A percentile compares a stretch with the other conserved stretches of the same genome.
Conservation (phyloP, 2,113 vertebrate genomes). For the Phrynosoma platyrhinos region DNA sequence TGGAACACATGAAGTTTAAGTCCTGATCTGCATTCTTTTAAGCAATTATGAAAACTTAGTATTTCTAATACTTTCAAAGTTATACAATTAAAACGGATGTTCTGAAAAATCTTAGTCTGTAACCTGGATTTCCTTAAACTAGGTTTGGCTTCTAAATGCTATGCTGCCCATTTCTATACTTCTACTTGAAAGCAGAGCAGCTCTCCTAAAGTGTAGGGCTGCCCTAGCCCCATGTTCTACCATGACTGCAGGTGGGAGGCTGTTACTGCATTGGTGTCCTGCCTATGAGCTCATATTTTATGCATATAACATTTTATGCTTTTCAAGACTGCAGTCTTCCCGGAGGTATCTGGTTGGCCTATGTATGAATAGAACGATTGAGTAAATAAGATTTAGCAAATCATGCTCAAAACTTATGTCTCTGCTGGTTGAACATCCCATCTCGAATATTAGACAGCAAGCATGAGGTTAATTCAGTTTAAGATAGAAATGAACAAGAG, state of each 20-base stretch:
- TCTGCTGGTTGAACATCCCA: neutral
- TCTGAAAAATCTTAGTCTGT: neutral
- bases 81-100: slow-evolving; percentile 14
- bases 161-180: neutral
- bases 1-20: neutral
- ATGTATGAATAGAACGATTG: too few species aligned
- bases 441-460: neutral
- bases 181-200: too few species aligned
- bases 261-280: too few species aligned
- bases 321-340: too few species aligned
- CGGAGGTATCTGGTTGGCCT: too few species aligned
- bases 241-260: too few species aligned
- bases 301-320: too few species aligned
- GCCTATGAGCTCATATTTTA: too few species aligned
- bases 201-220: too few species aligned
- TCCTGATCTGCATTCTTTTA: slow-evolving; percentile 1
- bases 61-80: neutral
- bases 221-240: too few species aligned
- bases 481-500: slow-evolving; percentile 7
- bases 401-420: neutral
- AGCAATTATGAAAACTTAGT: neutral
- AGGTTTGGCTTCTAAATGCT: neutral
- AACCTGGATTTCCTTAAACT: neutral
- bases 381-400: neutral
- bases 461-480: slow-evolving; percentile 1